A percentile compares a stretch with the other conserved stretches of the same genome.
These are phyloP conservation scores for Acestrorhynchus altus DNA, from an alignment of 2,797 vertebrate genomes.

Conservation along the genomic window DNA sequence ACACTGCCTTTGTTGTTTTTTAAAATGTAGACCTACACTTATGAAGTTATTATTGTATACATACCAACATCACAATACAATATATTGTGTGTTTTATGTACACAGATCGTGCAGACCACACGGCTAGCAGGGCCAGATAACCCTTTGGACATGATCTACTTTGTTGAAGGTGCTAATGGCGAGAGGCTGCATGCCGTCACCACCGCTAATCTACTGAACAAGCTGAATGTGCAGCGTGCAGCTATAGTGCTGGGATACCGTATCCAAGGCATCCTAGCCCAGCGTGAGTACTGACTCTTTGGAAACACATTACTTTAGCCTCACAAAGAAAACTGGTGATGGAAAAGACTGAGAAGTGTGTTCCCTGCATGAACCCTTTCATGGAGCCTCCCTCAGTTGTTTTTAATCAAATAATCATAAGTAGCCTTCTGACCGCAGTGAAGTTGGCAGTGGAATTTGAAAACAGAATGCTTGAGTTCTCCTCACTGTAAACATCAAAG, in stretches of 20 bases:
- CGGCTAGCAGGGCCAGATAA: conserved; percentile 83
- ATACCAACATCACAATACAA: background rate
- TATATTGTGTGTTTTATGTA: conserved; percentile 16
- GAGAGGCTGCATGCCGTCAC: conserved; percentile 84
- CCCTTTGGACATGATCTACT: conserved; percentile 93
- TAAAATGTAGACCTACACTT: background rate
- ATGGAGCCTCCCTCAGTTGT: background rate
- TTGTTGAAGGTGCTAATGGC: conserved; percentile 89
- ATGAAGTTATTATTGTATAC: background rate
- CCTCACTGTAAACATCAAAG: conserved; percentile 41
- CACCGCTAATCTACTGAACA: conserved; percentile 89
- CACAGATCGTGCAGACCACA: conserved; percentile 88
- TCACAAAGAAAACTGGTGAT: background rate
- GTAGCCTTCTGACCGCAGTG: background rate
- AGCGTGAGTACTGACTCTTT: conserved; percentile 83
- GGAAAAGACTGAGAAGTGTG: background rate
- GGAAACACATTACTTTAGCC: background rate
- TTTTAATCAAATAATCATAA: conserved; percentile 22
- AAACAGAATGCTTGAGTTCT: conserved; percentile 34
- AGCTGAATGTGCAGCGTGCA: conserved; percentile 90
- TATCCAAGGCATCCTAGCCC: conserved; percentile 90
- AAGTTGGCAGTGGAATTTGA: conserved; percentile 25
- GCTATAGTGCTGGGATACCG: conserved; percentile 97
- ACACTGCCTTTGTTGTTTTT: conserved; percentile 46
- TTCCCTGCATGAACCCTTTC: conserved; percentile 16